Percentiles rank a stretch among this genome's conserved stretches.
Conservation (phyloP, 2,888 invertebrate genomes). For the Caenorhabditis afra region DNA sequence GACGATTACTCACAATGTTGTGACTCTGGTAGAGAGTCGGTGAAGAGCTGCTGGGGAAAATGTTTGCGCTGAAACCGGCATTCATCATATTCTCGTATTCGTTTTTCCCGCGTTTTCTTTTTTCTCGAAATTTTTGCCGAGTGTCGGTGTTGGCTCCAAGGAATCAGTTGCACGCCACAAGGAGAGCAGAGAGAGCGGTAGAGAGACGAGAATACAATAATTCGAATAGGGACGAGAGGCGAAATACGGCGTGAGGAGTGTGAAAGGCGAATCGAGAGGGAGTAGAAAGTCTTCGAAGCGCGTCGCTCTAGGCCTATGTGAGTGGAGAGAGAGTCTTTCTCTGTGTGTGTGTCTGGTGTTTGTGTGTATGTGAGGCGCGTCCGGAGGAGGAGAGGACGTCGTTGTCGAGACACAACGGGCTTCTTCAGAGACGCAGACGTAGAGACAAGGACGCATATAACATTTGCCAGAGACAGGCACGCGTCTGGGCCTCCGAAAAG, state of each 20-base stretch:
- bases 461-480: slow-evolving; percentile 12
- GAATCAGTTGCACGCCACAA: slow-evolving; percentile 48
- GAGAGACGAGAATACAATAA: slow-evolving; percentile 28
- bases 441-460: slow-evolving; percentile 15
- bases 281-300: too few species aligned
- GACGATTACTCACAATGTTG: slow-evolving; percentile 39
- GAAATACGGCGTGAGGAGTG: slow-evolving; percentile 23
- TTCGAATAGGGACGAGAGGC: slow-evolving; percentile 39
- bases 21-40: slow-evolving; percentile 54
- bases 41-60: slow-evolving; percentile 57
- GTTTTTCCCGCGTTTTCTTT: background rate
- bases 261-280: slow-evolving; percentile 9
- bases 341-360: slow-evolving; percentile 22
- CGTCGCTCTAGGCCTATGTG: slow-evolving; percentile 4
- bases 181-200: slow-evolving; percentile 46
- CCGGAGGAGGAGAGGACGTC: background rate
- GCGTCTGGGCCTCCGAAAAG: slow-evolving; percentile 11
- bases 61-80: slow-evolving; percentile 61
- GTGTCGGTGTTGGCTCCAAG: slow-evolving; percentile 37
- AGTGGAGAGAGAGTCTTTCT: slow-evolving; percentile 19
- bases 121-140: background rate
- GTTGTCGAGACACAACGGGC: slow-evolving; percentile 28
- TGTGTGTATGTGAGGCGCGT: slow-evolving; percentile 32
- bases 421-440: slow-evolving; percentile 27
- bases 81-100: slow-evolving; percentile 50